Conservation (phyloP, 1,140 invertebrate species). For the Eufriesea mexicana region DNA sequence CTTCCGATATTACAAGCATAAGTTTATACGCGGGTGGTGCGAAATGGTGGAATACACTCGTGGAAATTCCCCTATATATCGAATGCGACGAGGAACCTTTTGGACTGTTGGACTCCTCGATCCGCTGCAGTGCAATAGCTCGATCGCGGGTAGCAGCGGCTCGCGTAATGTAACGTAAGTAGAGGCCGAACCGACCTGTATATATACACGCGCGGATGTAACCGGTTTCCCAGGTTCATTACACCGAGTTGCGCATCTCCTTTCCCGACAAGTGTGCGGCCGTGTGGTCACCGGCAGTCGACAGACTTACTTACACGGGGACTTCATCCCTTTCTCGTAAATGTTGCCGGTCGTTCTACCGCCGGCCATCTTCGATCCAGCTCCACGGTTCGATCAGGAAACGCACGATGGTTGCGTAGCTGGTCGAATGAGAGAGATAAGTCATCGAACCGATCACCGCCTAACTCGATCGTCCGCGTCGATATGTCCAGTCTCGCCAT, state of each 20-base stretch:
- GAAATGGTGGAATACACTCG: not conserved
- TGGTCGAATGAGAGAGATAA: conserved; percentile 49
- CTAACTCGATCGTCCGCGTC: conserved; percentile 36
- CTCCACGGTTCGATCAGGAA: conserved; percentile 54
- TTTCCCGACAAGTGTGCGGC: conserved; percentile 77
- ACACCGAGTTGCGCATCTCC: conserved; percentile 79
- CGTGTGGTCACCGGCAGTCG: conserved; percentile 68
- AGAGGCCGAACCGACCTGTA: conserved; percentile 74
- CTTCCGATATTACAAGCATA: not conserved
- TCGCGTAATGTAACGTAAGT: conserved; percentile 72
- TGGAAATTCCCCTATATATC: not conserved
- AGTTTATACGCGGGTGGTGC: not conserved
- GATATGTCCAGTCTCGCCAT: conserved; percentile 36
- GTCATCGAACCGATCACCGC: conserved; percentile 56
- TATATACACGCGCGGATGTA: conserved; percentile 73
- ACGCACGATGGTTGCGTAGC: conserved; percentile 34
- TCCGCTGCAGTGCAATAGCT: conserved; percentile 45
- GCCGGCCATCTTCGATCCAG: conserved; percentile 36
- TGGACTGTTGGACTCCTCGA: not conserved
- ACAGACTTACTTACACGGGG: conserved; percentile 66
- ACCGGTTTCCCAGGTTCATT: conserved; percentile 82
- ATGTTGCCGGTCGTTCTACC: conserved; percentile 14
- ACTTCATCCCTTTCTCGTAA: conserved; percentile 73
- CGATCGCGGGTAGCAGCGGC: conserved; percentile 56
- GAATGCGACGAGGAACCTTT: not conserved